These are phyloP conservation scores for Brachionus sp. DNA, from an alignment of 1,140 invertebrate species.

Conservation along the genomic window DNA sequence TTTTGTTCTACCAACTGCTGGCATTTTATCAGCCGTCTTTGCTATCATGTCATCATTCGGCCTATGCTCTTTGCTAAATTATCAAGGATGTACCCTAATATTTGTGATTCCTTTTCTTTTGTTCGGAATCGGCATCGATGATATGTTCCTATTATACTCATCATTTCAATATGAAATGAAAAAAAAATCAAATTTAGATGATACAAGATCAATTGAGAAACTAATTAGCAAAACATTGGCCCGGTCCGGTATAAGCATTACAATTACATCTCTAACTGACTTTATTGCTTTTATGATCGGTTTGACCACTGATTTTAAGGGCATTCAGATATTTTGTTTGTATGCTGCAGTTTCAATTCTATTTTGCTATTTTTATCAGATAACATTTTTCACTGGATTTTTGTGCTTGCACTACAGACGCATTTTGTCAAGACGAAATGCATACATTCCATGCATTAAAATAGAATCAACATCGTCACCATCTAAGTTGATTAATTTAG, in stretches of 20 bases:
- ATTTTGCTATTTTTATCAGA: conserved; percentile 88
- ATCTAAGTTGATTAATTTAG: conserved; percentile 57
- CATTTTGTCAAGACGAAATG: conserved; percentile 77
- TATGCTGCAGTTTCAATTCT: conserved; percentile 84
- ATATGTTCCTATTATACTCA: conserved; percentile 91
- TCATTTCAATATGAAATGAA: conserved; percentile 70
- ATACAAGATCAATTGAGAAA: conserved; percentile 73
- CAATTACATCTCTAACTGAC: conserved; percentile 94
- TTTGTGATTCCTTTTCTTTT: conserved; percentile 44
- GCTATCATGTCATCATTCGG: conserved; percentile 6
- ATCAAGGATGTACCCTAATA: not conserved
- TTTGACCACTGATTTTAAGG: conserved; percentile 86
- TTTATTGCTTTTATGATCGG: conserved; percentile 93
- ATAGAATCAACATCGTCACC: not conserved
- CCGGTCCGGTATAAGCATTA: conserved; percentile 91
- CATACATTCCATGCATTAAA: conserved; percentile 66
- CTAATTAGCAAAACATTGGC: conserved; percentile 80
- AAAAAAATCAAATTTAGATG: conserved; percentile 44
- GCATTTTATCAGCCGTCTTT: not conserved
- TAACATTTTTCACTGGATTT: conserved; percentile 88
- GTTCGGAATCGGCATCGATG: conserved; percentile 90
- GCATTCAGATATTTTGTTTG: conserved; percentile 90
- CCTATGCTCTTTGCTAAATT: not conserved
- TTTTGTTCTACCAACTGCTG: not conserved
- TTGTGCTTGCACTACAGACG: conserved; percentile 84